Evolutionary conservation across 2,888 invertebrate species (phyloP), one percentile per base, ranked within the genome.

Genomic region (Parnassius orleans): DNA sequence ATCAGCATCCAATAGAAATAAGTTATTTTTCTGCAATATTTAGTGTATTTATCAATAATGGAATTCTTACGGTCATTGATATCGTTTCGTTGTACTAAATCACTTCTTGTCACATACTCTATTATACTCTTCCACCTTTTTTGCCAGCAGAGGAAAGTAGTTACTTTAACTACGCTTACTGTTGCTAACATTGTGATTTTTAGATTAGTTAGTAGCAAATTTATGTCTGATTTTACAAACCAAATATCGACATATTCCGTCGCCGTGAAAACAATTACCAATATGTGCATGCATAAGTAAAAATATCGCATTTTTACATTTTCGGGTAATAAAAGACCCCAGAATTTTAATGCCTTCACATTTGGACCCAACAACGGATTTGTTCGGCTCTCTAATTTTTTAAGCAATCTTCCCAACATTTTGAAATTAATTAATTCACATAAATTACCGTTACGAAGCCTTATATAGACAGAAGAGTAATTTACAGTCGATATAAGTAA

Each of bases 121-220:
- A 90, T 86, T 2, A 90, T 80, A 10, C 65, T 67, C 50, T 64
- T 74, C 90, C 90, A 90, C 47, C 78, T 44, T 11, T 79, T 72
- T 65, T 89, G 88, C 83, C 86, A 85, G 15, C 60, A 65, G 14
- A 89, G 56, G 65, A 90, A 87, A 0, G 84, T 86, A 0, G 69
- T 65, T 0, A 89, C 81, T 69, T 90, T 90, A 9, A 70, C 66
- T 0, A 87, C 84, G 57, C 84, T 87, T 0, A 90, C 80, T 0
- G 84, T 84, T 0, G 89, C 84, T 1, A 90, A 56, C 77, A 90
- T 78, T 0, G 87, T 87, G 0, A 90, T 86, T 66, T 90, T 90
- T 9, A 90, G 59, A 59, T 90, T 90, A 42, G 82, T 85, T 9
- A 90, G 54, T 2, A 90, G 71, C 46, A 87, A 68, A 70, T 74